Evolutionary conservation across 2,113 vertebrate species (phyloP), one percentile per base, ranked within the genome.

Genomic region (Glaucomys volans): DNA sequence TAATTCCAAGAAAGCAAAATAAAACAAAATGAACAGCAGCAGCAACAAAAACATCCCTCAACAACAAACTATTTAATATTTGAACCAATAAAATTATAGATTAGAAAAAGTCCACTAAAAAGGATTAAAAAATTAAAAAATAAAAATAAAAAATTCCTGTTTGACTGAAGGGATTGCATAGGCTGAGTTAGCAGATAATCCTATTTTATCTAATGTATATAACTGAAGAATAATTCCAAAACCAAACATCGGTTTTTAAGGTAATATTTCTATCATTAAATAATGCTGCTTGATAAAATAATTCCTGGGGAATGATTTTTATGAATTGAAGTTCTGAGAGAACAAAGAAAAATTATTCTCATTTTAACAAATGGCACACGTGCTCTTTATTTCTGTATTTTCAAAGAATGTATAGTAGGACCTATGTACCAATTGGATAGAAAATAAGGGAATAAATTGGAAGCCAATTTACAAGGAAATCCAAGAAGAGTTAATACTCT

Each of bases 301-400:
- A 94, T 54, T 92, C 44, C 47, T 91, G 20, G 30, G 89, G 44
- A 96, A 88, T 90, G 12, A 74, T n/a, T 95, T 95, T 93, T 77
- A 74, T 30, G 26, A 96, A 93, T 3, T 47, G n/a, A 52, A 42
- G 30, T 59, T 89, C 66, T 91, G 75, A 93, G 66, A 92, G 52
- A 95, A 92, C 17, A 94, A 87, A 52, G 26, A 87, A 80, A 90
- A 80, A 37, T 40, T 12, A 32, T 71, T 69, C 13, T 52, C 13
- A 86, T 44, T 76, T 95, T 82, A 85, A 95, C 8, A 66, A 88
- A 89, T 32, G 30, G 52, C 52, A 88, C 5, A 59, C 28, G 52
- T 16, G 26, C 7, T 42, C 52, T 93, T 81, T 66, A 69, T 74
- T 74, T 66, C 47, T 67, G 82, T 87, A 79, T 81, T 87, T 67